Base-by-base conservation (phyloP, 2,888 invertebrate species). In the Chydorus sphaericus region DNA sequence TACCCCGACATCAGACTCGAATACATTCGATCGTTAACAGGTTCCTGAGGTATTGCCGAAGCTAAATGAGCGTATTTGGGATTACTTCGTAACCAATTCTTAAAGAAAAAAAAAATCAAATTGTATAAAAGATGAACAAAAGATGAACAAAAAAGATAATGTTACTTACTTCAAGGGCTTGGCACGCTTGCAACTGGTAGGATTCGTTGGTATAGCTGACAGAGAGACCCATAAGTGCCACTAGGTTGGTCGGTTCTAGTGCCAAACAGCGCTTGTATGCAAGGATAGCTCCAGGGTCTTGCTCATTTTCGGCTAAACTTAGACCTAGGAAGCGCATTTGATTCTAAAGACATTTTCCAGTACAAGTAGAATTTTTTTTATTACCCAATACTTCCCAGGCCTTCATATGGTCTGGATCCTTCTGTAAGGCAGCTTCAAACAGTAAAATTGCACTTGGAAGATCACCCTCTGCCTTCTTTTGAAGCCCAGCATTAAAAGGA, bases 231-330 rank as follows among this genome's bases (percentile, higher is more conserved):
- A 96, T 87, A 55, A 93, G 76, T 0, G 91, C 94, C 60, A 79
- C 78, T 51, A 84, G 71, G 69, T 93, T 91, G 10, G 77, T 75
- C 0, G 90, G 85, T 59, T 88, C 81, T 55, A 96, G 68, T 57
- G 80, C 77, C 50, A 92, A 68, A 58, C 92, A 91, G 69, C 82
- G 85, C 66, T 84, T 86, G 30, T 97, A 74, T 0, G 97, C 97
- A 48, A 86, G 81, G 64, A 98, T 97, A 10, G 93, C 93, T 62
- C 82, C 75, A 3, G 88, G 85, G 71, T 98, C 97, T 72, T 85
- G 93, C 74, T 99, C 98, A 73, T 98, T 98, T 75, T 97, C 93
- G 37, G 97, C 92, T 70, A 96, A 94, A 30, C 92, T 86, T 54
- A 84, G 85, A 10, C 94, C 94, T 37, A 48, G 30, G 18, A 37